Evolutionary conservation across 1,140 invertebrate genomes (phyloP), one percentile per base, ranked within the genome.

Genomic region (Phymorhynchus buccinoides): DNA sequence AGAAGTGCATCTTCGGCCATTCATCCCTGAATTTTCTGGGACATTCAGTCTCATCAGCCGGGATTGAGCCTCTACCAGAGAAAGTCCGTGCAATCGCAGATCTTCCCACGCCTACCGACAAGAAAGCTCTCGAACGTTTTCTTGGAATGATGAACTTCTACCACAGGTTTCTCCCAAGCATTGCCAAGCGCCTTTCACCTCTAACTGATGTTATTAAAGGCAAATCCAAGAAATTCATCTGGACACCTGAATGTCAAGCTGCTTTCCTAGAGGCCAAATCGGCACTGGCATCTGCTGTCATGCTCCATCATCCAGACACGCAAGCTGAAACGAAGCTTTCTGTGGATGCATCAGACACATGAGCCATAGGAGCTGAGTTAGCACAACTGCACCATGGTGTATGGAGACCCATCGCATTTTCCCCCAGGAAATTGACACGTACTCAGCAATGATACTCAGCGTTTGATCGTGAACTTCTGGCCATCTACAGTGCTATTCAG

Each of bases 401-500:
- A 9, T 52, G 48, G 48, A 52, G 22, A 52, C 48, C 48, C 48
- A 52, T 52, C 22, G 48, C 48, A 52, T 52, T 52, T 18, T 52
- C 22, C 48, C 22, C 48, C 48, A 52, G 48, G 22, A 52, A 52
- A 18, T 18, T 52, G 12, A 52, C 48, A 52, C 48, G 12, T 14
- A 52, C 48, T 18, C 48, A 52, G 22, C 48, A 52, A 52, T 18
- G 48, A n/a, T 79, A 84, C 71, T 79, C 41, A 30, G 89, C 92
- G 3, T 94, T 93, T 88, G 93, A 94, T 84, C 83, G 93, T 9
- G 94, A 95, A 88, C 86, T 95, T 1, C 80, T 94, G 7, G 94
- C 93, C 0, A 92, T 94, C n/a, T 95, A 94, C 87, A 81, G 87
- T 22, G 89, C 90, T 12, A 86, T 94, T 0, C 90, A 93, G 84